Evolutionary conservation across 2,888 invertebrate genomes (phyloP).

Genomic region (Drosophila hamatofila): DNA sequence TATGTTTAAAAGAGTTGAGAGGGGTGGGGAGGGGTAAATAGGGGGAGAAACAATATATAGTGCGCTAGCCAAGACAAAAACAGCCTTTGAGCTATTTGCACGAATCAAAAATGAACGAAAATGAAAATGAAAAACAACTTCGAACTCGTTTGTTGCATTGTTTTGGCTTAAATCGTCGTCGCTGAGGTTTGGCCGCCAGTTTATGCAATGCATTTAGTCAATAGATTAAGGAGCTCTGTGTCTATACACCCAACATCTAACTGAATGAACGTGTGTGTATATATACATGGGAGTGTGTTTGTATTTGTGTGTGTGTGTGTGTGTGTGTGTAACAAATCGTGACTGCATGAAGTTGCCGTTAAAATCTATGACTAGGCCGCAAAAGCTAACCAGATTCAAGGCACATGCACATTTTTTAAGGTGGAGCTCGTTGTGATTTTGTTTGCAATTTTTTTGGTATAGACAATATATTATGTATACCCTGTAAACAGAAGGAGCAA

Average conservation of each 20-base stretch:
- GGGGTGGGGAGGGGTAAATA: neutral
- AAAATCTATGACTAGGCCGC: constrained; percentile 60
- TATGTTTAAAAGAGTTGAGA: constrained; percentile 13
- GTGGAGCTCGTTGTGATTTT: constrained; percentile 63
- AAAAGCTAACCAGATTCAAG: constrained; percentile 40
- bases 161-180: constrained; percentile 57
- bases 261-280: constrained; percentile 23
- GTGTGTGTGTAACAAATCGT: constrained; percentile 66
- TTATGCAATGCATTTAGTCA: constrained; percentile 80
- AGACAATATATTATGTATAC: constrained; percentile 35
- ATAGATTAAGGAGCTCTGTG: constrained; percentile 72
- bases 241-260: constrained; percentile 33
- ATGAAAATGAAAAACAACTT: constrained; percentile 24
- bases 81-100: constrained; percentile 75
- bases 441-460: constrained; percentile 39
- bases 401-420: constrained; percentile 69
- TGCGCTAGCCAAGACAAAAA: constrained; percentile 51
- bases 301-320: constrained; percentile 38
- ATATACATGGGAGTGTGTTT: constrained; percentile 29
- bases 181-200: constrained; percentile 69
- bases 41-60: constrained; percentile 6
- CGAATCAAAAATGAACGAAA: constrained; percentile 38
- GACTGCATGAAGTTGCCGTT: constrained; percentile 78
- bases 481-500: neutral
- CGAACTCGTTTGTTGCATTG: constrained; percentile 70